Base-by-base conservation (phyloP, 2,113 vertebrate species). In the Bolborhynchus lineola region DNA sequence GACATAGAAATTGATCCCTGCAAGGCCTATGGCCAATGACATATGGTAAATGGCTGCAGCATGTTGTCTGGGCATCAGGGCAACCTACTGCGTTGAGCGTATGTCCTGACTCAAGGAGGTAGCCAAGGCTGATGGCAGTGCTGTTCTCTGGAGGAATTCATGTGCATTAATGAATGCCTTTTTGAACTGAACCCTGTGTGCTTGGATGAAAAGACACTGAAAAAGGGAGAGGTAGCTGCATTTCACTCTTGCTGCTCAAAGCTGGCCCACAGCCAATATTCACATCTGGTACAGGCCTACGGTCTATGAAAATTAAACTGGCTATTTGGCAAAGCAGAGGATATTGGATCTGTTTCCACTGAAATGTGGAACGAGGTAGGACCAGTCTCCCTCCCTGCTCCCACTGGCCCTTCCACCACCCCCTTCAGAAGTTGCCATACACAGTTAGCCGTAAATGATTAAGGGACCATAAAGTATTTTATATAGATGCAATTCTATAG, bases 291-390 rank as follows among this genome's bases (percentile, higher is more conserved):
- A 62, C 41, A 72, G 79, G 80, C 80, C 93, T 79, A 93, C 1
- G 8, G 79, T 75, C 80, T 86, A 52, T 69, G 92, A 96, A 95
- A 97, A 87, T 82, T 82, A 93, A 87, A 91, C 91, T 82, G 90
- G 60, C 60, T 88, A 9, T 88, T 95, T 97, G 92, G 96, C 95
- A 96, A 94, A 90, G 95, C 79, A 29, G 53, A 63, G 85, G 92
- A 90, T 95, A 96, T 68, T 63, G 86, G 96, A 97, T 95, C 90
- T 86, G 83, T 76, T 96, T 96, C 68, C 91, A 91, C 80, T 95
- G 83, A 88, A 92, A 92, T 67, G 81, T 87, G 96, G 86, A 96
- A 95, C 87, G 57, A 94, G 93, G 96, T 76, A 94, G 93, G 77
- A 90, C 62, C 57, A 77, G 72, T 88, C 80, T 81, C 80, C 71